phyloP scores from a whole-genome alignment of 2,113 vertebrate species.

The Labeo rohita region DNA sequence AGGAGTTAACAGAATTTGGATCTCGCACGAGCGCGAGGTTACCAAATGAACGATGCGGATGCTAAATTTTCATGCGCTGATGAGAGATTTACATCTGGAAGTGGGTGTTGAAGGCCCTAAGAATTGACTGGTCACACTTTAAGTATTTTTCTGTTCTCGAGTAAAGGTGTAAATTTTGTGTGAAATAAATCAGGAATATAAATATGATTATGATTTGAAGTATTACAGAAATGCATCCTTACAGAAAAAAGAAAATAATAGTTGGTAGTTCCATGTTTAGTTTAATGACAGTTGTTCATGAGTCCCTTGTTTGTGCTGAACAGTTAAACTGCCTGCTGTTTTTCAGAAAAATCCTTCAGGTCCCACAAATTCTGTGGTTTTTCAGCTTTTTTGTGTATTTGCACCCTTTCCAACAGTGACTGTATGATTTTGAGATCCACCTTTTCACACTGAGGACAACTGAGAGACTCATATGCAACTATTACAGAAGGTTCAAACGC shows the following conservation, averaged over 20 bases:
- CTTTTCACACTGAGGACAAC: no score
- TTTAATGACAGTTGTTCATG: no score
- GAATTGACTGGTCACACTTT: not conserved
- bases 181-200: not conserved
- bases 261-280: no score
- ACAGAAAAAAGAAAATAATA: not conserved
- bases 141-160: not conserved
- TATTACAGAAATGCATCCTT: not conserved
- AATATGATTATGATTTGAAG: not conserved
- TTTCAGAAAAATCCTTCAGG: no score
- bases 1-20: slow-evolving; percentile 30
- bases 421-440: no score
- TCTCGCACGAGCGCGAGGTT: not conserved
- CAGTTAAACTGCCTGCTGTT: no score
- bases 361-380: no score
- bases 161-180: not conserved
- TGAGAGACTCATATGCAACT: no score
- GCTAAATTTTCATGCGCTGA: not conserved
- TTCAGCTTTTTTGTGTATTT: no score
- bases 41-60: not conserved
- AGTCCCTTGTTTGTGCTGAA: no score
- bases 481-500: no score
- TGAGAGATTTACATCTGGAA: not conserved
- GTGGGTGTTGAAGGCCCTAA: slow-evolving; percentile 2
- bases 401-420: no score